Base-by-base conservation (phyloP, 2,888 invertebrate genomes). In the Odiellus spinosus region DNA sequence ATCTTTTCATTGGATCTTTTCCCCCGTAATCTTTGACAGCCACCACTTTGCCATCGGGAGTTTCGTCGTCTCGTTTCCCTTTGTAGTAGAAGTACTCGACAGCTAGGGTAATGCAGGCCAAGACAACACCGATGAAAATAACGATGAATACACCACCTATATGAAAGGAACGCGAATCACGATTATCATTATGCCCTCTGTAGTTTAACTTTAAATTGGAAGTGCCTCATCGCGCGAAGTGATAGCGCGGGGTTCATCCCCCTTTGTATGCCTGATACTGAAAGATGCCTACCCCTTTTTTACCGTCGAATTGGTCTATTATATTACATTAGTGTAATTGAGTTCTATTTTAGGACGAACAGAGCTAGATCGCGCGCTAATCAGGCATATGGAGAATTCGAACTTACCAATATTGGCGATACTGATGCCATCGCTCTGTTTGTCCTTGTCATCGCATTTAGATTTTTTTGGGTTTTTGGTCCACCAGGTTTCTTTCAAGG, bases 401-500 rank as follows among this genome's bases (percentile, higher is more conserved):
- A n/a, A 46, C 59, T 49, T 56, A 41, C 91, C 95, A 56, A 96
- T 96, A 64, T 96, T 96, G 62, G 90, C 82, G 51, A 96, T 93
- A 50, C 90, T 91, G 61, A 96, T 96, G 42, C 96, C 96, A 62
- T 93, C 95, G 3, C 85, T 85, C 62, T 93, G 88, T 61, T 88
- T 86, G 62, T 90, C 85, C 57, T 83, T 81, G 58, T 85, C 83
- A 59, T 88, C 88, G 47, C 68, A 67, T 51, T 76, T 74, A 33
- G 55, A 52, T 50, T 76, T 76, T 6, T 77, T 75, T 0, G 80
- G 80, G 60, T 90, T 90, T 53, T 80, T 78, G 58, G 78, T 82
- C 96, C 96, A 98, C 96, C 96, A 98, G 58, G 76, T 79, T 60
- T 93, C 91, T 67, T 95, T 95, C 14, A 96, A 68, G 57, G 86